Conservation (phyloP, 2,888 invertebrate species). For the Orthonychiurus folsomi region DNA sequence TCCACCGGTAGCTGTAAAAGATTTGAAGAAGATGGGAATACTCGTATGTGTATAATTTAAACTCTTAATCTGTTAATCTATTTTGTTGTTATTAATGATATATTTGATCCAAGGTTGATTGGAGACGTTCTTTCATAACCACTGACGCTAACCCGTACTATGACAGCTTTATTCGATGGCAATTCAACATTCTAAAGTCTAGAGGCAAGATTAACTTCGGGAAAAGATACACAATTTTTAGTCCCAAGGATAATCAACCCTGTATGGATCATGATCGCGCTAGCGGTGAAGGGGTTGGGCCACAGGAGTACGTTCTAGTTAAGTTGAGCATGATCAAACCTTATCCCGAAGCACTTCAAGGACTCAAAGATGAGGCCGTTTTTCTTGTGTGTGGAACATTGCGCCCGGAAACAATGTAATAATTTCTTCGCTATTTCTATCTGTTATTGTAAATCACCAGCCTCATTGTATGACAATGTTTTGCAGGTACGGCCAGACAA, state of each 20-base stretch:
- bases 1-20: constrained; percentile 77
- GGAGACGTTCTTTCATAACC: constrained; percentile 96
- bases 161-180: constrained; percentile 97
- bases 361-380: constrained; percentile 49
- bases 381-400: constrained; percentile 91
- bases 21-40: constrained; percentile 79
- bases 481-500: constrained; percentile 77
- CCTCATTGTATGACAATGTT: no score
- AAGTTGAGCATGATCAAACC: constrained; percentile 79
- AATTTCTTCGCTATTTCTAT: not conserved
- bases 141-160: constrained; percentile 96
- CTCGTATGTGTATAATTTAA: constrained; percentile 67
- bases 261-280: constrained; percentile 99
- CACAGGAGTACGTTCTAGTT: constrained; percentile 94
- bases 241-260: constrained; percentile 92
- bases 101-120: constrained; percentile 96
- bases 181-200: constrained; percentile 74
- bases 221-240: constrained; percentile 92
- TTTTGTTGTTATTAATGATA: constrained; percentile 13
- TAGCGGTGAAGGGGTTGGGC: constrained; percentile 92
- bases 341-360: constrained; percentile 62
- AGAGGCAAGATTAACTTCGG: constrained; percentile 90
- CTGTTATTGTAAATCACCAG: no score
- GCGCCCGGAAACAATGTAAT: constrained; percentile 95
- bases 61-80: no score